phyloP scores from a whole-genome alignment of 2,113 vertebrate genomes.

The Spermophilus dauricus region DNA sequence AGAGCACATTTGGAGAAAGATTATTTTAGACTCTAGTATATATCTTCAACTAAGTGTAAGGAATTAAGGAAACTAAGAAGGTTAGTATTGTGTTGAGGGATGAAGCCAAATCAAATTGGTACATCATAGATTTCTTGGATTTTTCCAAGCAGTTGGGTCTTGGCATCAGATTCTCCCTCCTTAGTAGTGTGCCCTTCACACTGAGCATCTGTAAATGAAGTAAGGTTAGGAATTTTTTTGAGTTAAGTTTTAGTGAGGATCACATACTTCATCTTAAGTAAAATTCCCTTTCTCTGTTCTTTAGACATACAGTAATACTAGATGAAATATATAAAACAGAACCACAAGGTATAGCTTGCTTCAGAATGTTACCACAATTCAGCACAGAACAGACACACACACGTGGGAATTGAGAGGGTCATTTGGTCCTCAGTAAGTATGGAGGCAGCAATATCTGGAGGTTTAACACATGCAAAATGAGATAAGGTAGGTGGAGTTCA shows the following conservation, averaged over 20 bases:
- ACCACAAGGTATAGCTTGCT: background rate
- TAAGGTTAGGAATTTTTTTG: background rate
- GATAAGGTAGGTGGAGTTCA: background rate
- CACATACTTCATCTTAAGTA: background rate
- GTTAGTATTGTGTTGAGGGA: background rate
- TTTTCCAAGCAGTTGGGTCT: background rate
- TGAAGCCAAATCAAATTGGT: background rate
- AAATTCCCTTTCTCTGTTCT: background rate
- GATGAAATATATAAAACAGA: background rate
- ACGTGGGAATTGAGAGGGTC: background rate
- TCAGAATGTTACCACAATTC: background rate
- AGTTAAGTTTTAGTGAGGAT: background rate
- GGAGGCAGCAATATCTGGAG: background rate
- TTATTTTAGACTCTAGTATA: background rate
- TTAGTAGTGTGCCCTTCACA: background rate
- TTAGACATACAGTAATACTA: background rate
- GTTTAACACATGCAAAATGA: background rate
- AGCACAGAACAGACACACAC: background rate
- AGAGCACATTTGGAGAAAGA: conserved; percentile 22
- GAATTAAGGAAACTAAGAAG: background rate
- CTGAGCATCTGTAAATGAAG: background rate
- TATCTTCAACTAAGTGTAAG: background rate
- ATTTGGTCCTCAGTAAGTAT: background rate
- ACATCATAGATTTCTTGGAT: background rate
- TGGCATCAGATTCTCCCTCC: background rate